Conservation (phyloP, 2,113 vertebrate genomes). For the Corythornis cristatus region DNA sequence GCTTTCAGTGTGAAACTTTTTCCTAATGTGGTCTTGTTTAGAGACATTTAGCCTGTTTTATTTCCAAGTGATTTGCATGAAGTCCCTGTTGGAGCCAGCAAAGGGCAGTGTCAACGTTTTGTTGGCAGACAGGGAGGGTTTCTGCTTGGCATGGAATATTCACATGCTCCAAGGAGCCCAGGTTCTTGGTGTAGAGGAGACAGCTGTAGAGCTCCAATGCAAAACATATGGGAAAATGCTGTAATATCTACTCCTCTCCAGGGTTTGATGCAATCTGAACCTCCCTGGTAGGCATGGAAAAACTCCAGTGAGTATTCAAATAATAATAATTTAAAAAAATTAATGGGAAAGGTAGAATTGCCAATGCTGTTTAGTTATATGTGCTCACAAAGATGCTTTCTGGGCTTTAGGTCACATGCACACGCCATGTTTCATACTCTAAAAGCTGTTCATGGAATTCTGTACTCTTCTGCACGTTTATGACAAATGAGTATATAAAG, state of each 20-base stretch:
- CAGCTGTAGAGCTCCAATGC: not conserved
- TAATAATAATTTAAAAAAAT: not conserved
- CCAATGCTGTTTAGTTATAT: not conserved
- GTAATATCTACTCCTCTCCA: not conserved
- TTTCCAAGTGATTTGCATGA: constrained; percentile 58
- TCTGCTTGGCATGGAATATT: not conserved
- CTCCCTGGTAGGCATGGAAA: not conserved
- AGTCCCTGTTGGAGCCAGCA: constrained; percentile 52
- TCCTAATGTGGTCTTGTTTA: constrained; percentile 74
- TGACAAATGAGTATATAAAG: not conserved
- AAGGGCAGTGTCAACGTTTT: constrained; percentile 50
- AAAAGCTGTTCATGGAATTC: not conserved
- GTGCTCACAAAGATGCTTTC: not conserved
- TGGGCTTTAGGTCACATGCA: not conserved
- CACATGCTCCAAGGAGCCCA: not conserved
- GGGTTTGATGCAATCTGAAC: not conserved
- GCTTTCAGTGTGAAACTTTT: constrained; percentile 73
- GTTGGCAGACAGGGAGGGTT: constrained; percentile 28
- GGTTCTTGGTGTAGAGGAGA: not conserved
- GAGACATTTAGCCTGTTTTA: constrained; percentile 54
- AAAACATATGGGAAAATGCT: not conserved
- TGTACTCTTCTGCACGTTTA: not conserved
- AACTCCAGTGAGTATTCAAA: not conserved
- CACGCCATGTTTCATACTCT: fast-evolving
- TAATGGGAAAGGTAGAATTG: not conserved